Conservation (phyloP, 2,113 vertebrate genomes). For the Pygoscelis adeliae region DNA sequence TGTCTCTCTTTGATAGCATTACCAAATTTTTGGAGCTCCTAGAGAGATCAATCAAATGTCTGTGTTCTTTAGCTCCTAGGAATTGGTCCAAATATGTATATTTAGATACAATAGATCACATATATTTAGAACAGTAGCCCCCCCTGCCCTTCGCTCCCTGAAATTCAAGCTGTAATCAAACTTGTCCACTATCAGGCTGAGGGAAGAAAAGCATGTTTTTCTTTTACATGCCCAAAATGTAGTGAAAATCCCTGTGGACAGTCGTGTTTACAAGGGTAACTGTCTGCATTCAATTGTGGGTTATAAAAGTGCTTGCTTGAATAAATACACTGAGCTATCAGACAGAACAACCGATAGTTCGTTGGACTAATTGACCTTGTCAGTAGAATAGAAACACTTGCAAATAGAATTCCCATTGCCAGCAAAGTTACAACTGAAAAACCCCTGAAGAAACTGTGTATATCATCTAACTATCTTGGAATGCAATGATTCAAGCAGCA, state of each 20-base stretch:
- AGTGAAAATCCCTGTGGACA: conserved; percentile 55
- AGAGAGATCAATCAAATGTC: neutral
- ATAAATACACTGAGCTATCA: conserved; percentile 65
- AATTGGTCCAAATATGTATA: neutral
- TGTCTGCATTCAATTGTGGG: conserved; percentile 65
- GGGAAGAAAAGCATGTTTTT: conserved; percentile 24
- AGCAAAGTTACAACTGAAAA: conserved; percentile 68
- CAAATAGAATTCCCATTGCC: conserved; percentile 71
- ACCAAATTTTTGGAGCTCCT: neutral
- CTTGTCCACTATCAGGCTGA: neutral
- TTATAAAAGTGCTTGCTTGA: conserved; percentile 68
- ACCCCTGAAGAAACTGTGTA: conserved; percentile 56
- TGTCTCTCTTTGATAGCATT: neutral
- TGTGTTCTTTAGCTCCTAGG: neutral
- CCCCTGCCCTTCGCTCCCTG: neutral
- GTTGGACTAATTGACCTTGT: conserved; percentile 72
- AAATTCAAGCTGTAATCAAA: conserved; percentile 29
- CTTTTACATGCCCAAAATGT: conserved; percentile 32
- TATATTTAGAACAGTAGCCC: neutral
- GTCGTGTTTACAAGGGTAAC: conserved; percentile 65
- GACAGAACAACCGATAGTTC: conserved; percentile 69
- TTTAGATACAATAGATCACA: neutral
- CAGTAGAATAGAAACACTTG: conserved; percentile 74
- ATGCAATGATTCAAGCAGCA: conserved; percentile 62
- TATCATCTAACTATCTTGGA: conserved; percentile 61